These are phyloP conservation scores for Lonchura striata DNA, from an alignment of 2,113 vertebrate genomes.

Conservation along the genomic window DNA sequence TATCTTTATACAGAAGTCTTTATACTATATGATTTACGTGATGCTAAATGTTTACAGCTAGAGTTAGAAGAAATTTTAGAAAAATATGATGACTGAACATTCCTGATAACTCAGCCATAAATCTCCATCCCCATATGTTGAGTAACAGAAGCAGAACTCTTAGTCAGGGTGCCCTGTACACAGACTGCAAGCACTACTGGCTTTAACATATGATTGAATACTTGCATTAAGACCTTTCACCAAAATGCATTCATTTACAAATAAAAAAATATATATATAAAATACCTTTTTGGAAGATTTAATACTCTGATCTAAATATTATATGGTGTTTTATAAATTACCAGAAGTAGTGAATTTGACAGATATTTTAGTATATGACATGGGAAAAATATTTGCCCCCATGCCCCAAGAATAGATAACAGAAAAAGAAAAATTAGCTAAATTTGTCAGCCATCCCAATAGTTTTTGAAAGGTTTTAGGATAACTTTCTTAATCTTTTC, in stretches of 20 bases:
- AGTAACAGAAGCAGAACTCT: not conserved
- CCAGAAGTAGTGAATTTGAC: not conserved
- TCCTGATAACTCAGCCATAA: not conserved
- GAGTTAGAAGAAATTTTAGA: fast-evolving
- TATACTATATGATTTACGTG: not conserved
- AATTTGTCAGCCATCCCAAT: not conserved
- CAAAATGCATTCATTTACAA: not conserved
- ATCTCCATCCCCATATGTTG: not conserved
- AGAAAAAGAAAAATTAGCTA: not conserved
- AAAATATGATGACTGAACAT: not conserved
- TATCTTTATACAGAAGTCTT: not conserved
- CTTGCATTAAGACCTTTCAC: not conserved
- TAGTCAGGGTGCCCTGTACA: not conserved
- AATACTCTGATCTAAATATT: not conserved
- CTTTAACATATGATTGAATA: not conserved
- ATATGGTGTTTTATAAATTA: not conserved
- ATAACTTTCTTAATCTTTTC: not conserved
- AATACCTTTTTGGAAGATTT: not conserved
- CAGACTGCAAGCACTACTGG: not conserved
- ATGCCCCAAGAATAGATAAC: not conserved
- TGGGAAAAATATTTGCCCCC: not conserved
- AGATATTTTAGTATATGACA: not conserved
- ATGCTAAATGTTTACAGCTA: not conserved
- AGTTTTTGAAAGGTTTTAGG: not conserved
- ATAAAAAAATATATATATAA: not conserved